Conservation (phyloP, 2,113 vertebrate species). For the Corythornis vintsioides region DNA sequence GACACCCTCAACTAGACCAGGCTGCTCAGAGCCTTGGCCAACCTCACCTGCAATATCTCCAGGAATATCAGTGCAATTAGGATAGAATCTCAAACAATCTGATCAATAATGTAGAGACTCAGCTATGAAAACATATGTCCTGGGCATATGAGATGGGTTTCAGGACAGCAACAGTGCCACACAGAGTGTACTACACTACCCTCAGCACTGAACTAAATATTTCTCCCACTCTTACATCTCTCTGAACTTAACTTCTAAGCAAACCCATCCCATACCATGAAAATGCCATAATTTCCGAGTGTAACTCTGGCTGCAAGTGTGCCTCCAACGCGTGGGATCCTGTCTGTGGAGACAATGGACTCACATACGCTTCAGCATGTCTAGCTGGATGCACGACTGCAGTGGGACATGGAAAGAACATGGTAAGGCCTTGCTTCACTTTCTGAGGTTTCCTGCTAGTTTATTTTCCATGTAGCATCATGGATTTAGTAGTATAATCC, state of each 20-base stretch:
- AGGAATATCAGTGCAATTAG: background rate
- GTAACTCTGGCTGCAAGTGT: conserved; percentile 87
- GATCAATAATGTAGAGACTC: background rate
- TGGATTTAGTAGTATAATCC: background rate
- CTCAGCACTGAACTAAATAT: background rate
- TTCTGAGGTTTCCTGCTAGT: background rate
- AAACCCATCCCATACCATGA: conserved; percentile 36
- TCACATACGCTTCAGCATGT: conserved; percentile 88
- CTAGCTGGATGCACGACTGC: conserved; percentile 84
- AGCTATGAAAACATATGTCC: background rate
- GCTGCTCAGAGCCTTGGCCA: no score
- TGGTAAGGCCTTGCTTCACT: conserved; percentile 67
- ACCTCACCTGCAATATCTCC: no score
- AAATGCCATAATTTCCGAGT: conserved; percentile 75
- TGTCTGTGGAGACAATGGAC: conserved; percentile 85
- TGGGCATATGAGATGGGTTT: background rate
- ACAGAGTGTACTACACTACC: background rate
- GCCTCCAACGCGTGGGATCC: conserved; percentile 87
- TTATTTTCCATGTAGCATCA: background rate
- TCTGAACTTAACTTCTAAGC: conserved; percentile 66
- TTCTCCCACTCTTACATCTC: background rate
- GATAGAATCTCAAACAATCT: background rate
- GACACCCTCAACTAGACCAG: no score
- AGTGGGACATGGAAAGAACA: conserved; percentile 73
- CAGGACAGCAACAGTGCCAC: background rate